Percentiles rank a stretch among this genome's conserved stretches.
Evolutionary conservation across 2,797 vertebrate species (phyloP).

Genomic region (Siniperca undulata): DNA sequence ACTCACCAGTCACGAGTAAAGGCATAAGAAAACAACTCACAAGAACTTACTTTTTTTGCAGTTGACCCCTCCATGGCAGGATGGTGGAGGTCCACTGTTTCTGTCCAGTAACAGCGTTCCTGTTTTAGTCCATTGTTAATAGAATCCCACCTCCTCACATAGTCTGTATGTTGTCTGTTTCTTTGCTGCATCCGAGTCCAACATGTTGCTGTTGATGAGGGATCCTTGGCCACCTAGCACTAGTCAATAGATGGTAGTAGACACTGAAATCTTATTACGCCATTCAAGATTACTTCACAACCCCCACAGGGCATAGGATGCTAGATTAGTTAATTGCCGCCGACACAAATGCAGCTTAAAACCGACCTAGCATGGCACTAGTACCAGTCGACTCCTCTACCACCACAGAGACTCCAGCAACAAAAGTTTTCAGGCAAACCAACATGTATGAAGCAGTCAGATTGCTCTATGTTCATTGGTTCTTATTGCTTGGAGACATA

Average conservation of each 20-base stretch:
- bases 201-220: slow-evolving; percentile 60
- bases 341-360: slow-evolving; percentile 82
- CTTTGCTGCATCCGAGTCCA: slow-evolving; percentile 56
- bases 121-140: slow-evolving; percentile 68
- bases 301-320: slow-evolving; percentile 68
- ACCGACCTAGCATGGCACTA: slow-evolving; percentile 40
- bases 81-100: slow-evolving; percentile 52
- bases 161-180: slow-evolving; percentile 46
- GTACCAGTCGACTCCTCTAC: slow-evolving; percentile 37
- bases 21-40: slow-evolving; percentile 20
- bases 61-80: slow-evolving; percentile 77
- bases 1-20: slow-evolving; percentile 23
- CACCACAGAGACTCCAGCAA: slow-evolving; percentile 26
- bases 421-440: slow-evolving; percentile 10
- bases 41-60: slow-evolving; percentile 79
- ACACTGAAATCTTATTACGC: slow-evolving; percentile 80
- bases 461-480: not conserved
- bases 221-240: slow-evolving; percentile 46
- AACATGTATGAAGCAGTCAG: not conserved
- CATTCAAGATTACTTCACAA: slow-evolving; percentile 83
- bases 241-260: slow-evolving; percentile 73
- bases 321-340: slow-evolving; percentile 84
- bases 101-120: slow-evolving; percentile 29
- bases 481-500: not conserved
- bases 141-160: slow-evolving; percentile 61